Evolutionary conservation across 2,888 invertebrate genomes (phyloP).

Genomic region (Xestoiulus laeticollis): DNA sequence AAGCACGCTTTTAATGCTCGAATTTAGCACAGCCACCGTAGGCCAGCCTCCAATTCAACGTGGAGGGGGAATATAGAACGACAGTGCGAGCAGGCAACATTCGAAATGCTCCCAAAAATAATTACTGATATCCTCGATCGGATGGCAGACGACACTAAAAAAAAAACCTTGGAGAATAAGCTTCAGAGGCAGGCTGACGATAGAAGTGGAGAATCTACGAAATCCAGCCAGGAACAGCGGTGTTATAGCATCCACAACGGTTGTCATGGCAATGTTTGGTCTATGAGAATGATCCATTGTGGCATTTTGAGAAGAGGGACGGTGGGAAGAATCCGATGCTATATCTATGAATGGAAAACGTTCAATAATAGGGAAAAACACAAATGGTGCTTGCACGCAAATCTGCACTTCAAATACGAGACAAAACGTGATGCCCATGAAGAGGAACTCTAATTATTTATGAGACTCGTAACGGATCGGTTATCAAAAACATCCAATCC

Average conservation of each 20-base stretch:
- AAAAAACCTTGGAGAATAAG: neutral
- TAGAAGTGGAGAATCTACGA: neutral
- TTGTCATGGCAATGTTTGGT: conserved; percentile 8
- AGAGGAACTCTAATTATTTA: too few relatives aligned
- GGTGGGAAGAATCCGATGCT: neutral
- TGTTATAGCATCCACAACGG: conserved; percentile 33
- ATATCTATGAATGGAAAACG: neutral
- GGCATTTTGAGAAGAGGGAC: neutral
- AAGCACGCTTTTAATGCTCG: conserved; percentile 39
- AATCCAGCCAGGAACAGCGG: neutral
- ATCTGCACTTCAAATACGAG: neutral
- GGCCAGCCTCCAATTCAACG: neutral
- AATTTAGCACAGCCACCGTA: neutral
- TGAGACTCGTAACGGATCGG: too few relatives aligned
- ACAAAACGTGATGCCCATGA: neutral
- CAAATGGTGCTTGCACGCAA: neutral
- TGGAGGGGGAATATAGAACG: neutral
- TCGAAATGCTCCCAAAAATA: neutral
- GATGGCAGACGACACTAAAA: neutral
- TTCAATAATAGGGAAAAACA: neutral
- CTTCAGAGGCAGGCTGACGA: neutral
- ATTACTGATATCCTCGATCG: neutral
- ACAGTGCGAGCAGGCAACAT: neutral
- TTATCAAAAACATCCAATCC: too few relatives aligned
- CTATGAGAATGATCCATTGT: neutral